Base-by-base conservation (phyloP, 2,113 vertebrate genomes). In the Caranx ignobilis region DNA sequence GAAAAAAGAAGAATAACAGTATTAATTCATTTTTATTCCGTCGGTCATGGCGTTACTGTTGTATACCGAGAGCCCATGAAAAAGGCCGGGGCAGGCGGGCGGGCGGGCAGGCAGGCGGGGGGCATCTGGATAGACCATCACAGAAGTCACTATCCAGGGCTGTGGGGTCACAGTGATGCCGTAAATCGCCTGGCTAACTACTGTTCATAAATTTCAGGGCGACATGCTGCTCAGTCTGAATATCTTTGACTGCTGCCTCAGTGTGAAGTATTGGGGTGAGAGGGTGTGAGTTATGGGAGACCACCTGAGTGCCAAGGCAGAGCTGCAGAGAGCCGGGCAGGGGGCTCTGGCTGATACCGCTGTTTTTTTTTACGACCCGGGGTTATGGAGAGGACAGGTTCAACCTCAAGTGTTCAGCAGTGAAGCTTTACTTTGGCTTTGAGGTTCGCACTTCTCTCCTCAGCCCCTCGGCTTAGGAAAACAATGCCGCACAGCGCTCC, bases 71-170 rank as follows among this genome's bases (percentile, higher is more conserved):
- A 57, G 63, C 50, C 62, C 67, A 10, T 71, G 81, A 66, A 76
- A 62, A 59, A 80, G 75, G 71, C 50, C 26, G 26, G 65, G 43
- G 60, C 75, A 67, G 43, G 34, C 78, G 61, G 65, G 26, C 26
- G 26, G 77, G 26, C 26, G 26, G 26, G 71, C 50, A 69, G 43
- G 60, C 75, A 67, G 43, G 34, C 78, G 61, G 65, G 77, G 61
- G 65, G 77, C 90, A 87, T 92, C 89, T 93, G 92, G 87, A 88
- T 83, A 78, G 79, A 78, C 77, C 82, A 87, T 92, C 87, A 90
- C 79, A 82, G 67, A 60, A 80, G 70, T 71, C 60, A 35, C 82
- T 39, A 64, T 39, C 63, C n/a, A 5, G 60, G 67, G 78, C 78
- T 69, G 34, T 39, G 6, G 64, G 85, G 87, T 89, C 86, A 81